These are phyloP conservation scores for Laticauda laticaudata DNA, from an alignment of 2,113 vertebrate species.

Conservation along the genomic window DNA sequence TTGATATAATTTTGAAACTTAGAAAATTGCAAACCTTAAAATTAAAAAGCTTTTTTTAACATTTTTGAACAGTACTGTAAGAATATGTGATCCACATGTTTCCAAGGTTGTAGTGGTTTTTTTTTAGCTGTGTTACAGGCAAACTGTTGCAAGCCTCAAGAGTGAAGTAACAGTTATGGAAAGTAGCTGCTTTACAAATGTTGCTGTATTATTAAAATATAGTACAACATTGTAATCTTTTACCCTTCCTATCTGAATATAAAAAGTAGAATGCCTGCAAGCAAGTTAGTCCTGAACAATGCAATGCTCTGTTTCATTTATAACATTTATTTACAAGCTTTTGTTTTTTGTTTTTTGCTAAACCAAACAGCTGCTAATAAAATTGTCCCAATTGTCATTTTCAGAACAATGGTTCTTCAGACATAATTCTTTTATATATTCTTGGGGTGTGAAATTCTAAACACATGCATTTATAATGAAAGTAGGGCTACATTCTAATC, in stretches of 20 bases:
- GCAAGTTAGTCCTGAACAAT: not conserved
- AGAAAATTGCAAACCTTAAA: not conserved
- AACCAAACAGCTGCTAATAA: not conserved
- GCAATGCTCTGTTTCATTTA: not conserved
- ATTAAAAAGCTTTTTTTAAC: not conserved
- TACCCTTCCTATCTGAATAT: not conserved
- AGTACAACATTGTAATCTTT: not conserved
- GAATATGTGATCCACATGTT: not conserved
- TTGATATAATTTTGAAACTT: not conserved
- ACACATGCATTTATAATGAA: not conserved
- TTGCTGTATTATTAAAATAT: conserved; percentile 20
- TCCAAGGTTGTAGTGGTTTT: not conserved
- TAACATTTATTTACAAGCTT: not conserved
- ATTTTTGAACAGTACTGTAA: not conserved
- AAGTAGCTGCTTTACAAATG: not conserved
- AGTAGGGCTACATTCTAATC: not conserved
- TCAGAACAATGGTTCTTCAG: not conserved
- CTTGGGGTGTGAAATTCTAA: not conserved
- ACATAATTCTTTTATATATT: not conserved
- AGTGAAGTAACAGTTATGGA: conserved; percentile 5
- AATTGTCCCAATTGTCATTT: not conserved
- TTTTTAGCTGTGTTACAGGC: not conserved
- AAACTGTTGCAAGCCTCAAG: not conserved
- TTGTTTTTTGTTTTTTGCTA: no score
- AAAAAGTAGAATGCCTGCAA: not conserved